Conservation (phyloP, 2,113 vertebrate genomes). For the Rhodinocichla rosea region DNA sequence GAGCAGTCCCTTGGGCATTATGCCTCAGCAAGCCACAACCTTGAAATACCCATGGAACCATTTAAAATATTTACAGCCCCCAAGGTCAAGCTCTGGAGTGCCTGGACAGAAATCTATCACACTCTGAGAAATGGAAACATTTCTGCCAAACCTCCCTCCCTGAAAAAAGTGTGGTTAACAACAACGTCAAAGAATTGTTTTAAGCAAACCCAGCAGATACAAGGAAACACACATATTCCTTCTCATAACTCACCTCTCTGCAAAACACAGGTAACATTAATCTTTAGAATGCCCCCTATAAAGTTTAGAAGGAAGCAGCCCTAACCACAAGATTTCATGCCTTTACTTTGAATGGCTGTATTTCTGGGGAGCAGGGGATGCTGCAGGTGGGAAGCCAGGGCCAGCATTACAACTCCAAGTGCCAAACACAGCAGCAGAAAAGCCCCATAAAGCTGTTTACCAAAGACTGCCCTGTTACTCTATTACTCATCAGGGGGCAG, state of each 20-base stretch:
- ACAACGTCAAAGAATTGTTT: neutral
- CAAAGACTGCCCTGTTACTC: neutral
- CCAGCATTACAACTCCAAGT: neutral
- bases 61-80: constrained; percentile 34
- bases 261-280: neutral
- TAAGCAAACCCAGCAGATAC: neutral
- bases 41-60: neutral
- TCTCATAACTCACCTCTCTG: neutral
- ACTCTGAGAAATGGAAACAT: neutral
- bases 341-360: neutral
- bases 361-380: neutral
- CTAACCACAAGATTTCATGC: neutral
- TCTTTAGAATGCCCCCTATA: neutral
- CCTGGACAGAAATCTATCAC: neutral
- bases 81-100: constrained; percentile 18
- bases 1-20: constrained; percentile 7
- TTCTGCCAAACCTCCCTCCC: neutral
- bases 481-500: neutral
- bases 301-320: neutral
- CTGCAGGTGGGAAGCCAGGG: neutral
- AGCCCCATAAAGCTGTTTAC: constrained; percentile 19
- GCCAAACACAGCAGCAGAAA: neutral
- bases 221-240: neutral
- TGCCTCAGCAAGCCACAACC: neutral
- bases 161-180: neutral